A percentile compares a stretch with the other conserved stretches of the same genome.
phyloP scores from a whole-genome alignment of 2,888 invertebrate genomes.

The Pimpla rufipes region DNA sequence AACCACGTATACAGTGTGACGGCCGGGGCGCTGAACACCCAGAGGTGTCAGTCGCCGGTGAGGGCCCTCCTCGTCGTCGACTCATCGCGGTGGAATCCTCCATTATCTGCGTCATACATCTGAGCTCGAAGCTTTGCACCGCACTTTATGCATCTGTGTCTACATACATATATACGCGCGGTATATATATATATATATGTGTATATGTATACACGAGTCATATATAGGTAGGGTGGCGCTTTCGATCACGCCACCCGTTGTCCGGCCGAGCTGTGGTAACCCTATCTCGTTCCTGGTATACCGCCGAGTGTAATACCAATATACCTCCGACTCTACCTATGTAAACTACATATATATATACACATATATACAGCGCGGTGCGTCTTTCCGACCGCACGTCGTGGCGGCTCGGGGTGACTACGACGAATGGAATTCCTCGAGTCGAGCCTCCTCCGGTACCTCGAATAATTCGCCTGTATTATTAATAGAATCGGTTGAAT shows the following conservation, averaged over 20 bases:
- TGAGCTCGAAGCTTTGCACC: slow-evolving; percentile 46
- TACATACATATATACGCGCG: slow-evolving; percentile 3
- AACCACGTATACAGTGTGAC: slow-evolving; percentile 53
- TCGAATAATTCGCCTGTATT: slow-evolving; percentile 49
- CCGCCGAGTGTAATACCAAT: slow-evolving; percentile 59
- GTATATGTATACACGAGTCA: slow-evolving; percentile 28
- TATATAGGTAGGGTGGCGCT: slow-evolving; percentile 66
- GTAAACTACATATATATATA: slow-evolving; percentile 34
- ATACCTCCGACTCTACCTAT: slow-evolving; percentile 27
- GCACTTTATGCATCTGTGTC: slow-evolving; percentile 6
- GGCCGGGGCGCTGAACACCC: slow-evolving; percentile 20
- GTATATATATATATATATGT: neutral
- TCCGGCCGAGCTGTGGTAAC: slow-evolving; percentile 54
- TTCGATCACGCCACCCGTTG: slow-evolving; percentile 68
- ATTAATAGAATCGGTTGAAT: slow-evolving; percentile 28
- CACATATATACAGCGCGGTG: slow-evolving; percentile 12
- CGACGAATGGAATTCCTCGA: slow-evolving; percentile 61
- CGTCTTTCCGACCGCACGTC: slow-evolving; percentile 31
- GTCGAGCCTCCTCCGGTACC: slow-evolving; percentile 27
- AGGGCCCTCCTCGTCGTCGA: slow-evolving; percentile 56
- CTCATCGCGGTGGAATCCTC: slow-evolving; percentile 71
- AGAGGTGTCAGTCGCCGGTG: slow-evolving; percentile 30
- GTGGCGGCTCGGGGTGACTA: slow-evolving; percentile 45
- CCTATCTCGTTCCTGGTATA: slow-evolving; percentile 64
- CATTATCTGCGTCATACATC: slow-evolving; percentile 71